Evolutionary conservation across 2,888 invertebrate species (phyloP), one percentile per base, ranked within the genome.

Genomic region (Scelioninae gen. 1): DNA sequence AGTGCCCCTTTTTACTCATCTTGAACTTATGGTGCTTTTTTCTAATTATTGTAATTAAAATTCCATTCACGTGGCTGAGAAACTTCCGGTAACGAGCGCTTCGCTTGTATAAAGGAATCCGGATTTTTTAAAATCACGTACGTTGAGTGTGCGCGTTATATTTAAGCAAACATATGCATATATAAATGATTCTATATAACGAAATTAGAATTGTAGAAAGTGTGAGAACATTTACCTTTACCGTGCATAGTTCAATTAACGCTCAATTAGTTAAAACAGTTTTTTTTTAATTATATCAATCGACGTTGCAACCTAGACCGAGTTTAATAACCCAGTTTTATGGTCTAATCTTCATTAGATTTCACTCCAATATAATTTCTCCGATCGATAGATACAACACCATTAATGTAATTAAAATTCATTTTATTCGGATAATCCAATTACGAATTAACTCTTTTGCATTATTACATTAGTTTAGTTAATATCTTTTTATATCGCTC

Each of bases 241-340:
- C 15, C 53, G 45, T 8, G 11, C 9, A 45, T 29, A 56, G 16
- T 49, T 74, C 51, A 55, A 56, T 74, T 43, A 68, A 34, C 32
- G 49, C 49, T 74, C 55, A 74, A 80, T 74, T 68, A 72, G 23
- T 65, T 53, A 65, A 47, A 63, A 47, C 38, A 0, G 16, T 16
- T 71, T 66, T 74, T 80, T n/a, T n/a, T n/a, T n/a, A n/a, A 47
- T 74, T 72, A 65, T 71, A 72, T 68, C 65, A 72, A 60, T 66
- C 31, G 38, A 13, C 29, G 10, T 11, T 45, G 11, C 68, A 75
- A 71, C 75, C 81, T 71, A 81, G 75, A 75, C 75, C 81, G 81
- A 75, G 69, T 81, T 81, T 65, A 81, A 65, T 65, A 75, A 75
- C 81, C 71, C 31, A 81, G 58, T 75, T 81, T 81, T 65, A 75